A percentile compares a stretch with the other conserved stretches of the same genome.
Conservation (phyloP, 2,888 invertebrate species). For the Tachina fera region DNA sequence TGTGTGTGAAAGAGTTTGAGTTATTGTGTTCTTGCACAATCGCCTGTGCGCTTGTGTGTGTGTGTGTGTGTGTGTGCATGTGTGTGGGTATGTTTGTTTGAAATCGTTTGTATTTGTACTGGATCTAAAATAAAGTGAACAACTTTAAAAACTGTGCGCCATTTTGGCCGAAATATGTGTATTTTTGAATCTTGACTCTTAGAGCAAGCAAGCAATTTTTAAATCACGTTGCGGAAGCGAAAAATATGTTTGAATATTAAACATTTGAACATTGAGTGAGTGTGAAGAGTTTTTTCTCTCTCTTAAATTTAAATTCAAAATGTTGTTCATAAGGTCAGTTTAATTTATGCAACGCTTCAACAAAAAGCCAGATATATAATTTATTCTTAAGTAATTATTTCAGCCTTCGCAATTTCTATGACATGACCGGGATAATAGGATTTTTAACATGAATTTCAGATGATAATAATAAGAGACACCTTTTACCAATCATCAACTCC, state of each 20-base stretch:
- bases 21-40: slow-evolving; percentile 8
- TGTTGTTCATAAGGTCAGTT: slow-evolving; percentile 1
- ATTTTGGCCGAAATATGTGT: slow-evolving; percentile 4
- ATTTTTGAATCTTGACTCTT: slow-evolving; percentile 4
- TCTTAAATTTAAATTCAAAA: background rate
- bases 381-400: background rate
- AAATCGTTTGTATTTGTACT: background rate
- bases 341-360: background rate
- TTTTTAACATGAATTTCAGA: too few relatives aligned
- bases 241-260: slow-evolving; percentile 24
- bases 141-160: slow-evolving; percentile 23
- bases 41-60: background rate
- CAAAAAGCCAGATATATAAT: background rate
- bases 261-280: background rate
- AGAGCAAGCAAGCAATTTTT: slow-evolving; percentile 4
- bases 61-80: too few relatives aligned
- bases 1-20: slow-evolving; percentile 36
- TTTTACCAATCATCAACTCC: too few relatives aligned
- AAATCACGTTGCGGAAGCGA: background rate
- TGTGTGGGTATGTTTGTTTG: background rate
- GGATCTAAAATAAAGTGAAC: slow-evolving; percentile 26
- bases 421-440: too few relatives aligned
- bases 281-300: background rate
- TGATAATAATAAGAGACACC: too few relatives aligned
- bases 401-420: too few relatives aligned